Percentiles rank a stretch among this genome's conserved stretches.
Evolutionary conservation across 2,113 vertebrate genomes (phyloP).

Genomic region (Jaculus jaculus): DNA sequence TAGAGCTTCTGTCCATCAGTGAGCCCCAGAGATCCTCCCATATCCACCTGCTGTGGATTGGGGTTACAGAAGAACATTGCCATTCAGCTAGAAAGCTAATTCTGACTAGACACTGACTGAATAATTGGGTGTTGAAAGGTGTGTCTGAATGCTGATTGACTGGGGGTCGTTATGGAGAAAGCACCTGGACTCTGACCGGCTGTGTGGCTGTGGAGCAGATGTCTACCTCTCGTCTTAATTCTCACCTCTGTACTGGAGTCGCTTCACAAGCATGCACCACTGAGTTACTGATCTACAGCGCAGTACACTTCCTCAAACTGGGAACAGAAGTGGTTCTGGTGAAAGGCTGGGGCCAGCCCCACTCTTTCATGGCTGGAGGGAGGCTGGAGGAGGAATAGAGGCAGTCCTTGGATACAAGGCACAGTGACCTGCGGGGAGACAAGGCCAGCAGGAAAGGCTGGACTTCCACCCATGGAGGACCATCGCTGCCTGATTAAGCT

Average conservation of each 20-base stretch:
- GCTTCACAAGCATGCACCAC: background rate
- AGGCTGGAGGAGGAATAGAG: background rate
- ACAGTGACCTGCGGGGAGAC: background rate
- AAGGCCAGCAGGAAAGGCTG: background rate
- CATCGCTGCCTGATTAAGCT: background rate
- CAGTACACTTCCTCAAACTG: background rate
- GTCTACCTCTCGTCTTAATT: background rate
- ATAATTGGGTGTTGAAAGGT: background rate
- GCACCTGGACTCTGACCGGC: background rate
- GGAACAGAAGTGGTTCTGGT: background rate
- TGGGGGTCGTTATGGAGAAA: background rate
- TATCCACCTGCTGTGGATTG: too few species aligned
- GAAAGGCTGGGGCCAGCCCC: rapidly evolving
- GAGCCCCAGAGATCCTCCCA: too few species aligned
- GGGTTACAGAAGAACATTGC: too few species aligned
- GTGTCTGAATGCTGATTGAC: background rate
- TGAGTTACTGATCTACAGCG: background rate
- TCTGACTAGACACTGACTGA: background rate
- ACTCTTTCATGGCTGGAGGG: background rate
- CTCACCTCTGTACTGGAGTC: background rate
- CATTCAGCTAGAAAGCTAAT: background rate
- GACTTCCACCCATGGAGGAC: background rate
- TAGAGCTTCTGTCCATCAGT: too few species aligned
- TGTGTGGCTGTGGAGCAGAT: background rate
- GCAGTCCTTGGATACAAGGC: background rate